A percentile compares a stretch with the other conserved stretches of the same genome.
These are phyloP conservation scores for Tragelaphus eurycerus DNA, from an alignment of 2,797 vertebrate species.

Conservation along the genomic window DNA sequence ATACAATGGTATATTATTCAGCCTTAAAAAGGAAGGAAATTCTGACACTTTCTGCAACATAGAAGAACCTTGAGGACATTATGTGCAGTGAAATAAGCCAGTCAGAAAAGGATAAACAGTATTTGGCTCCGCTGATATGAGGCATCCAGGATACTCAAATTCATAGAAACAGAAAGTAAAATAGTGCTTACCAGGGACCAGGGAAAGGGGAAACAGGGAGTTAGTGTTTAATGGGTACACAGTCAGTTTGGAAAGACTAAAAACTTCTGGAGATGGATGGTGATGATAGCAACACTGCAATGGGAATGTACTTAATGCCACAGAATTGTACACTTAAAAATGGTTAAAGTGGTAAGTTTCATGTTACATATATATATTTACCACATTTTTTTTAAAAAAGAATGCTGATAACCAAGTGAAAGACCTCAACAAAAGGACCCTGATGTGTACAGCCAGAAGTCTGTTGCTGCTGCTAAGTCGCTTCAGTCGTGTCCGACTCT, in stretches of 20 bases:
- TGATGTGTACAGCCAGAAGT: not conserved
- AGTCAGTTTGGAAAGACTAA: not conserved
- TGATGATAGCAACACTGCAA: not conserved
- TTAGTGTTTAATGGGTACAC: not conserved
- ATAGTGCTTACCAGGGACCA: not conserved
- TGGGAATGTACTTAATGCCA: not conserved
- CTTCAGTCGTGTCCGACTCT: too few species aligned
- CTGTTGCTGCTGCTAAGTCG: too few species aligned
- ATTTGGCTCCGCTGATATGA: not conserved
- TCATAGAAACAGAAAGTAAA: not conserved
- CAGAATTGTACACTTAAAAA: not conserved
- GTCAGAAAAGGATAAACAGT: not conserved
- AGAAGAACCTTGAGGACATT: not conserved
- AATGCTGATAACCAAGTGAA: not conserved
- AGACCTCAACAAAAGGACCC: not conserved
- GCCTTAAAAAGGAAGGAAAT: not conserved
- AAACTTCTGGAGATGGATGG: not conserved
- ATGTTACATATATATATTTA: not conserved
- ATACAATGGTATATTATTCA: not conserved
- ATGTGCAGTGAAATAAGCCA: not conserved
- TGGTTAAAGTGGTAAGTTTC: not conserved
- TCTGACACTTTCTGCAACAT: not conserved
- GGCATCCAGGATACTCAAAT: not conserved
- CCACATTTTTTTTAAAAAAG: not conserved
- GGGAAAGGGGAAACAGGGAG: rapidly evolving